phyloP scores from a whole-genome alignment of 2,888 invertebrate genomes.

The Metopia argyrocephala region DNA sequence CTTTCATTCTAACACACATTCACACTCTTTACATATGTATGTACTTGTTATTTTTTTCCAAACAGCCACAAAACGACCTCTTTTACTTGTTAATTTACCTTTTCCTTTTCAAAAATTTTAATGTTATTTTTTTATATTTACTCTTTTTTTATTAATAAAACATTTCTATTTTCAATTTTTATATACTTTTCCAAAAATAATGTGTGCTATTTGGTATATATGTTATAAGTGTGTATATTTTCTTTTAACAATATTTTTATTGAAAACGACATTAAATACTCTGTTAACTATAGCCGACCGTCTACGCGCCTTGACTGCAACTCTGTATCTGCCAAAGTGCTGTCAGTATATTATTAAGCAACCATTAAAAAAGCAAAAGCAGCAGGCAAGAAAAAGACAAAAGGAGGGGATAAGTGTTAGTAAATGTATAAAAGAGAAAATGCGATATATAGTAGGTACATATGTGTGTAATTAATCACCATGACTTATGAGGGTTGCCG shows the following conservation, averaged over 20 bases:
- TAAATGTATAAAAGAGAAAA: neutral
- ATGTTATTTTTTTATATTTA: conserved; percentile 20
- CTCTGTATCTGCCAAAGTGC: conserved; percentile 58
- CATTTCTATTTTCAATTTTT: conserved; percentile 17
- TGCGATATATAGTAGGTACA: neutral
- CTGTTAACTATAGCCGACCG: conserved; percentile 25
- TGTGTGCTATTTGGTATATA: neutral
- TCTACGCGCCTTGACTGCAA: conserved; percentile 62
- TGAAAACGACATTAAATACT: conserved; percentile 30
- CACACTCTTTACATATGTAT: conserved; percentile 44
- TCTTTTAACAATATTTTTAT: conserved; percentile 22
- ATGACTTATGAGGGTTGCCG: conserved; percentile 27
- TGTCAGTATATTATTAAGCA: conserved; percentile 51
- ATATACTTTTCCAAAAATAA: conserved; percentile 14
- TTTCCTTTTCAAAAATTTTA: conserved; percentile 32
- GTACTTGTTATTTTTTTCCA: conserved; percentile 11
- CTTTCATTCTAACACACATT: conserved; percentile 19
- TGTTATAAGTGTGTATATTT: neutral
- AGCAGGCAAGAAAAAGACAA: conserved; percentile 34
- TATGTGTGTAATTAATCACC: conserved; percentile 22
- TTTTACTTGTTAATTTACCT: conserved; percentile 46
- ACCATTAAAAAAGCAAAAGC: conserved; percentile 12
- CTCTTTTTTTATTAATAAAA: conserved; percentile 3
- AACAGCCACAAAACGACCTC: conserved; percentile 60
- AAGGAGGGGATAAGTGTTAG: conserved; percentile 14